Evolutionary conservation across 2,888 invertebrate genomes (phyloP).

Genomic region (Tribolium freemani): DNA sequence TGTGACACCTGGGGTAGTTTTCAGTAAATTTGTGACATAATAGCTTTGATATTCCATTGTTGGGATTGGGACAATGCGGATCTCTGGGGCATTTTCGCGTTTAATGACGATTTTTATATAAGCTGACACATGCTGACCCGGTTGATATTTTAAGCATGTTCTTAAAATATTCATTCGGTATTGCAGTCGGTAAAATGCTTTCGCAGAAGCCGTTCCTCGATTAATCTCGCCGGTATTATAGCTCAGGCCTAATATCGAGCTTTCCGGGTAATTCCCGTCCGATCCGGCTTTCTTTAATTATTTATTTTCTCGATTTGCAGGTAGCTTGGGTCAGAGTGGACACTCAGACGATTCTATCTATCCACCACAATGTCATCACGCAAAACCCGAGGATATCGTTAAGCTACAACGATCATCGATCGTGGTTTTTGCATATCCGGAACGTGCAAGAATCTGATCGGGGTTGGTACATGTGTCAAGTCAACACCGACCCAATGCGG

Average conservation of each 20-base stretch:
- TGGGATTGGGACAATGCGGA: background rate
- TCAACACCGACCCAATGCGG: conserved; percentile 95
- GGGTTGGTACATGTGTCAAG: conserved; percentile 94
- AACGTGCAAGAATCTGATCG: conserved; percentile 89
- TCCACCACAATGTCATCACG: conserved; percentile 92
- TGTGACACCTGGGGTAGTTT: too few relatives aligned
- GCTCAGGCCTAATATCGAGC: conserved; percentile 37
- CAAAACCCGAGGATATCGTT: conserved; percentile 90
- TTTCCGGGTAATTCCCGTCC: conserved; percentile 29
- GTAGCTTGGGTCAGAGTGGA: conserved; percentile 95
- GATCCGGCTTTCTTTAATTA: conserved; percentile 31
- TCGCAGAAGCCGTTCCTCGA: conserved; percentile 28
- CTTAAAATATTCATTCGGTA: conserved; percentile 24
- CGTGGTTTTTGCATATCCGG: conserved; percentile 92
- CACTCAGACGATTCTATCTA: conserved; percentile 92
- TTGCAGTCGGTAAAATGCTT: conserved; percentile 30
- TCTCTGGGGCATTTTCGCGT: background rate
- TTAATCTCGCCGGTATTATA: conserved; percentile 33
- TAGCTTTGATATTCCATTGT: conserved; percentile 1
- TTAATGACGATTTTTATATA: conserved; percentile 19
- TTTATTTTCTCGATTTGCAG: conserved; percentile 68
- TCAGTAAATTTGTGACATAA: background rate
- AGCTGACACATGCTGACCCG: conserved; percentile 11
- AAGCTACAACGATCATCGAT: conserved; percentile 90
- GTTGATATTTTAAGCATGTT: conserved; percentile 29